Conservation (phyloP, 2,888 invertebrate species). For the Dryomyza anilis region DNA sequence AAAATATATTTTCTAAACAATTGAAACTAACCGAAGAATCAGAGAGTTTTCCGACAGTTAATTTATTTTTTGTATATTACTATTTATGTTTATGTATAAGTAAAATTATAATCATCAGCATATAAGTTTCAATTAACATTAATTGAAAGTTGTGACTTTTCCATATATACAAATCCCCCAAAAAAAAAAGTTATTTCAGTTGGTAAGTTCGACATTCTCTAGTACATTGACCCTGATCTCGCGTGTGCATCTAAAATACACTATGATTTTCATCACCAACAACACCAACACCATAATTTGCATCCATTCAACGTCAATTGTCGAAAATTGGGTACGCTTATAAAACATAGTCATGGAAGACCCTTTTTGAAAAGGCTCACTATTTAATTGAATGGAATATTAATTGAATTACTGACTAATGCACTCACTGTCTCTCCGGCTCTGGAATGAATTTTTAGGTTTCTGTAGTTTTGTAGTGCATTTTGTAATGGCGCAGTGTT, state of each 20-base stretch:
- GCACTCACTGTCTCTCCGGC: too few relatives aligned
- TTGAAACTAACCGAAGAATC: too few relatives aligned
- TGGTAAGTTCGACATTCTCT: background rate
- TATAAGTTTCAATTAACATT: slow-evolving; percentile 14
- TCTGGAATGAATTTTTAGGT: too few relatives aligned
- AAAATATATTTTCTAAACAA: too few relatives aligned
- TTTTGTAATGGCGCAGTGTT: too few relatives aligned
- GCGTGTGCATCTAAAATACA: background rate
- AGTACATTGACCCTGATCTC: background rate
- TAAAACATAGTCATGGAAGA: background rate
- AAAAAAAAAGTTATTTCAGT: background rate
- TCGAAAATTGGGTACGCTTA: background rate
- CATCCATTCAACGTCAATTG: background rate
- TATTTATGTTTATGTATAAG: too few relatives aligned
- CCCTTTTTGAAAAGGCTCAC: background rate
- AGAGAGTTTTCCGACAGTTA: too few relatives aligned
- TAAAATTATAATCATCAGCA: slow-evolving; percentile 9
- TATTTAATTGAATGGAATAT: background rate
- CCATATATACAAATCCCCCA: background rate
- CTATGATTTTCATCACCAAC: background rate
- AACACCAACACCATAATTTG: background rate
- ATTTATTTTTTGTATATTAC: too few relatives aligned
- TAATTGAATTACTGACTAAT: too few relatives aligned
- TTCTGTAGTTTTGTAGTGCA: too few relatives aligned
- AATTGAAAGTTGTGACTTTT: slow-evolving; percentile 11